Percentiles rank a stretch among this genome's conserved stretches.
These are phyloP conservation scores for Megaustenia siamemsis DNA, from an alignment of 2,888 invertebrate genomes.

Conservation along the genomic window DNA sequence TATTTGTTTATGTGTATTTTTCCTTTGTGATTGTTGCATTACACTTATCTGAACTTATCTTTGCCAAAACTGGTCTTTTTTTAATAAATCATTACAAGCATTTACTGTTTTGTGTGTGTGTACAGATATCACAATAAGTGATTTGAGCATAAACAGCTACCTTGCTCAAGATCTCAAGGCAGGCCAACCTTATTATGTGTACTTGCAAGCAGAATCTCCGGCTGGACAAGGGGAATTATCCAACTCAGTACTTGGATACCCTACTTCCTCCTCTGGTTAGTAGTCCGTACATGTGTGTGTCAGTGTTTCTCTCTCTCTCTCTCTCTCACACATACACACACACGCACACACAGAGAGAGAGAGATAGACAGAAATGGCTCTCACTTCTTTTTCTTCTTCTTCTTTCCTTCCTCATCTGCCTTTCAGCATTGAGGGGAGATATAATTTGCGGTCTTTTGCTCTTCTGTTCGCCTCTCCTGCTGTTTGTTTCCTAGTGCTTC, in stretches of 20 bases:
- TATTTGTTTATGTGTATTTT: too few species aligned
- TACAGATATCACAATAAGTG: neutral
- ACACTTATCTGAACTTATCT: too few species aligned
- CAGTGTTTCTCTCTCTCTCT: neutral
- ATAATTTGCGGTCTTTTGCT: too few species aligned
- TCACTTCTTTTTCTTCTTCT: neutral
- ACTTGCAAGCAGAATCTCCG: neutral
- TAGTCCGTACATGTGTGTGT: neutral
- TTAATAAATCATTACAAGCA: too few species aligned
- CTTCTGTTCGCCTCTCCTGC: too few species aligned
- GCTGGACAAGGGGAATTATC: neutral
- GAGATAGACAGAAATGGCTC: too few species aligned
- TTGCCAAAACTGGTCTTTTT: too few species aligned
- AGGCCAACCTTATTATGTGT: constrained; percentile 15
- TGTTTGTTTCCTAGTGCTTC: too few species aligned
- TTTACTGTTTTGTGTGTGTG: too few species aligned
- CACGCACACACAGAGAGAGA: neutral
- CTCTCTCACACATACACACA: neutral
- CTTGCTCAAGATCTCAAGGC: neutral
- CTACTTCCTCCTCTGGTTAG: neutral
- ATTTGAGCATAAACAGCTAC: constrained; percentile 1
- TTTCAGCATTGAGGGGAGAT: too few species aligned
- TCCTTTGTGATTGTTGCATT: too few species aligned
- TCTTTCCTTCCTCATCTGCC: too few species aligned
- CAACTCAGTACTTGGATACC: neutral